phyloP scores from a whole-genome alignment of 2,888 invertebrate genomes.

The Coecobrya sp. region DNA sequence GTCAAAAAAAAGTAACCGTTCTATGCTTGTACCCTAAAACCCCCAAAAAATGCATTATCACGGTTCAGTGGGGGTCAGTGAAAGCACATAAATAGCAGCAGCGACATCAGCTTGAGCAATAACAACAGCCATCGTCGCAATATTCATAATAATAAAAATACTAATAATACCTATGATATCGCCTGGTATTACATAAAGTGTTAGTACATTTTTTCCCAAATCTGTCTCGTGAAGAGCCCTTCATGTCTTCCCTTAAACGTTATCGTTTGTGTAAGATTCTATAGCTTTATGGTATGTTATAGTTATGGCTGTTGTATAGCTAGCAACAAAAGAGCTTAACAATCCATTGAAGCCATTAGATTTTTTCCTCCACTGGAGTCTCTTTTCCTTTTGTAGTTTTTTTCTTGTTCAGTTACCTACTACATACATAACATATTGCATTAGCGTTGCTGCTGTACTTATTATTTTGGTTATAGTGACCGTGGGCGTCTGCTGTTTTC shows the following conservation, averaged over 20 bases:
- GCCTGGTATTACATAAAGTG: background rate
- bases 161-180: background rate
- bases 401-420: background rate
- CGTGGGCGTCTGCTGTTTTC: background rate
- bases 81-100: background rate
- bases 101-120: background rate
- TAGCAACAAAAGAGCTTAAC: background rate
- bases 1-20: no score
- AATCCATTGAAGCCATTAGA: conserved; percentile 55
- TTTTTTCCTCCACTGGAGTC: conserved; percentile 18
- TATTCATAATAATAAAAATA: background rate
- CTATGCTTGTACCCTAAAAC: background rate
- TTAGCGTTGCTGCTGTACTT: background rate
- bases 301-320: no score
- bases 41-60: background rate
- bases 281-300: background rate
- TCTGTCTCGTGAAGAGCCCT: conserved; percentile 35
- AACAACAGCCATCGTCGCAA: background rate
- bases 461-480: background rate
- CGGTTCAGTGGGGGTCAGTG: conserved; percentile 15
- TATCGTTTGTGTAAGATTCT: background rate
- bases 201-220: background rate
- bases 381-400: background rate
- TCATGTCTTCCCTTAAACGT: conserved; percentile 2
- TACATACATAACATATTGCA: background rate